Percentiles rank a stretch among this genome's conserved stretches.
Evolutionary conservation across 1,140 invertebrate species (phyloP).

Genomic region (Trypoxylus dichotomus): DNA sequence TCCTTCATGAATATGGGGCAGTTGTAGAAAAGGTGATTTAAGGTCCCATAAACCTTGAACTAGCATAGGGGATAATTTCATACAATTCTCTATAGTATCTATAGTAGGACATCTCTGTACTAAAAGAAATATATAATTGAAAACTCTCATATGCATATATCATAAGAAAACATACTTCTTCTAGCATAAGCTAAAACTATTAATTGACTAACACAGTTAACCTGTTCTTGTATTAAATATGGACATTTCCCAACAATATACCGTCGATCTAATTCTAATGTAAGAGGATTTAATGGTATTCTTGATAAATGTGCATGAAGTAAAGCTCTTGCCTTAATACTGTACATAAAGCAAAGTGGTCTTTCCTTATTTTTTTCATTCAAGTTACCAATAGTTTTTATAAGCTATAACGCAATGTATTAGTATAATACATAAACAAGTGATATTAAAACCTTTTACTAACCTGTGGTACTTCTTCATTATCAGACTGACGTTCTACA

Average conservation of each 20-base stretch:
- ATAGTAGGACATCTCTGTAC: constrained; percentile 82
- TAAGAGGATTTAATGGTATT: constrained; percentile 76
- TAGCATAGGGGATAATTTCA: constrained; percentile 96
- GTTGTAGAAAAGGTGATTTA: constrained; percentile 89
- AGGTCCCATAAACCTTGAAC: constrained; percentile 96
- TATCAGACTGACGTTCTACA: constrained; percentile 89
- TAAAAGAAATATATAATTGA: constrained; percentile 52
- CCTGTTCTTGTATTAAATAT: constrained; percentile 97
- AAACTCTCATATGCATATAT: constrained; percentile 13
- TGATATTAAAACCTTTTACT: constrained; percentile 43
- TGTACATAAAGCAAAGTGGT: constrained; percentile 92
- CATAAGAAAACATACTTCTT: constrained; percentile 66
- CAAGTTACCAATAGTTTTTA: constrained; percentile 87
- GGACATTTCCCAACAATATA: constrained; percentile 93
- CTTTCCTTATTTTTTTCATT: constrained; percentile 94
- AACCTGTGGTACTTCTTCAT: constrained; percentile 91
- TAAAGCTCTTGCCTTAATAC: constrained; percentile 92
- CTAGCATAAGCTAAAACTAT: constrained; percentile 89
- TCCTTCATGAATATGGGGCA: constrained; percentile 94
- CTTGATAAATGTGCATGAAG: constrained; percentile 92
- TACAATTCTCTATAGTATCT: constrained; percentile 96
- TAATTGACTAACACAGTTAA: constrained; percentile 91
- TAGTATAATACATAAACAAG: neutral
- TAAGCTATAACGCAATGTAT: constrained; percentile 66
- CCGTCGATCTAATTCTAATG: constrained; percentile 81